Evolutionary conservation across 1,140 invertebrate genomes (phyloP), one percentile per base, ranked within the genome.

Genomic region (Drosophila prosaltans): DNA sequence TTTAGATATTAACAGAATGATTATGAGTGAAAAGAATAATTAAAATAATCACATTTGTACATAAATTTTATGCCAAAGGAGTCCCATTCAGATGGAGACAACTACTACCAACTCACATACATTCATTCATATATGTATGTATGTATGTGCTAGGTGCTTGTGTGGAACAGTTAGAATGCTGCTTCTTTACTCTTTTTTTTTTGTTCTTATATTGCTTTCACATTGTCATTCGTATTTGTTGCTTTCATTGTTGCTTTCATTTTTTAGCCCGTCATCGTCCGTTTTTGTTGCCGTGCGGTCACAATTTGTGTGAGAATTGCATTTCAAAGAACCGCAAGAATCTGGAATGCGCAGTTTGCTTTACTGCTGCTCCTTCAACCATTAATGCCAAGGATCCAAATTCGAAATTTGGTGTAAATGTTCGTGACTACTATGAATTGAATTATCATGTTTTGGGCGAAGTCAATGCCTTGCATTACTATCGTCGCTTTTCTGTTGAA

Each of bases 291-390:
- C 43, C 72, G 5, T 92, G 91, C 8, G 84, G 80, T 0, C 91
- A 92, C 30, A 81, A 62, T 43, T 58, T 91, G 61, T 92, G 91
- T 40, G 91, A 91, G 48, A 72, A 55, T 24, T 92, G 91, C 58
- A 26, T 90, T 6, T 68, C 41, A 7, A 60, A 72, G 11, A 61
- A 89, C 58, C 69, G 65, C 1, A 45, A 73, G 8, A 59, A 80
- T 8, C 60, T 90, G 5, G 68, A 62, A 6, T 92, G 91, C 43
- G 72, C 68, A 32, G 71, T 78, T 0, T 92, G 91, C 62, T 45
- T 16, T 3, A 28, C 21, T 1, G 62, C 69, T 3, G 81, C 80
- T 1, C 60, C 57, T 16, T 71, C 84, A 0, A 73, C 67, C 11
- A 58, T 83, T 0, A 74, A 55, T 3, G 41, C 32, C 6, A 74